These are phyloP conservation scores for Nymphalis c-album DNA, from an alignment of 2,888 invertebrate species.

Conservation along the genomic window DNA sequence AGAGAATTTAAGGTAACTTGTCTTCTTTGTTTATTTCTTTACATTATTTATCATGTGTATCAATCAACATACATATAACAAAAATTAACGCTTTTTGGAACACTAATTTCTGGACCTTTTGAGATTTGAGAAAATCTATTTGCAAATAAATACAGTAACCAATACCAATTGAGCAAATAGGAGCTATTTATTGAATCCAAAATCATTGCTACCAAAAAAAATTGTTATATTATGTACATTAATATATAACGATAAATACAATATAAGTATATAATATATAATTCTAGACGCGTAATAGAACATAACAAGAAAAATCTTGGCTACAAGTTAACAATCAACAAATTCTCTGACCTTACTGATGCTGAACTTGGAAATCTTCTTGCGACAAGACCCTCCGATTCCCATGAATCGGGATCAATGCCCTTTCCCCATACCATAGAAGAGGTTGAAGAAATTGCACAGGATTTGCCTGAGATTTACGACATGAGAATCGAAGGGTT, in stretches of 20 bases:
- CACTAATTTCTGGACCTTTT: no score
- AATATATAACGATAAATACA: not conserved
- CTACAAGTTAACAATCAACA: slow-evolving; percentile 52
- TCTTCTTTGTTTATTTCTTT: no score
- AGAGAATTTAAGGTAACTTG: slow-evolving; percentile 51
- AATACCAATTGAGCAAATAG: no score
- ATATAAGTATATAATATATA: no score
- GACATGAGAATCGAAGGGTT: slow-evolving; percentile 55
- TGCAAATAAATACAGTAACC: no score
- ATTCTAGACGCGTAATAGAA: slow-evolving; percentile 46
- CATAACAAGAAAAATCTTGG: slow-evolving; percentile 52
- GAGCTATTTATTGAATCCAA: no score
- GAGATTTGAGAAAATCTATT: no score
- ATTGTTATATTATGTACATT: not conserved
- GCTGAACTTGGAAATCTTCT: slow-evolving; percentile 46
- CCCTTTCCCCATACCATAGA: slow-evolving; percentile 47
- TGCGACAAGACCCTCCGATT: slow-evolving; percentile 40
- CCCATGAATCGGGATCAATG: slow-evolving; percentile 34
- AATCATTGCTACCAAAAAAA: no score
- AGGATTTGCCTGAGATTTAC: slow-evolving; percentile 48
- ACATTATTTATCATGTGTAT: no score
- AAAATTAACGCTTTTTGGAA: no score
- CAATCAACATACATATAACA: no score
- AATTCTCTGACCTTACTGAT: slow-evolving; percentile 51
- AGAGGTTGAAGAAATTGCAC: slow-evolving; percentile 40